Base-by-base conservation (phyloP, 2,113 vertebrate species). In the Chionodraco myersi region DNA sequence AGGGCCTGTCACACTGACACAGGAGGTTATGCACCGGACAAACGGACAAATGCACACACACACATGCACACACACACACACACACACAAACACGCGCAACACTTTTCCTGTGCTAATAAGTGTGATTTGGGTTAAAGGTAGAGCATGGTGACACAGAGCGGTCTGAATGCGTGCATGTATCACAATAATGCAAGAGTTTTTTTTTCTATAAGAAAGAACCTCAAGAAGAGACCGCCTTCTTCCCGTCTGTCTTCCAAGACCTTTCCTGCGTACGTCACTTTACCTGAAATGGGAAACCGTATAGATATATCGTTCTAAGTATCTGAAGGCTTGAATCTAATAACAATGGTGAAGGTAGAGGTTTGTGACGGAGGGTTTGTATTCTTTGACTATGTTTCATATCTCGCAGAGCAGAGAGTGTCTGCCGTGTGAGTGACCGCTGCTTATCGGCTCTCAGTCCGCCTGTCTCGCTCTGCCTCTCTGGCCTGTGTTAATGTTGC, bases 401-500 rank as follows among this genome's bases (percentile, higher is more conserved):
- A 71, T 82, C 54, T 44, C 54, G 66, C 56, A 48, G 51, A 65
- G 36, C 36, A 36, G 30, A 21, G 67, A 23, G 66, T 44, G 45
- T 63, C 63, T 75, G 77, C 18, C 49, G 51, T 48, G 15, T 69
- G 61, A 79, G 73, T 88, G 92, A 57, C 80, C 84, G 16, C 72
- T 73, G 70, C 79, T 83, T 71, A 89, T 82, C 72, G 49, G 64
- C 65, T 66, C 85, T 84, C 78, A 23, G 75, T 57, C 77, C 34
- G 74, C 61, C 68, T 70, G 87, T 83, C 82, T 79, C 63, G 56
- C 88, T 82, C 56, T 83, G 80, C 73, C 77, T 88, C 87, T 79
- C 79, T 62, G 85, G 94, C 72, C 95, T 71, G 94, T 91, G 95
- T 92, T 95, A 96, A 96, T 94, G 94, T 93, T 91, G 90, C 92